These are phyloP conservation scores for Orgyia antiqua DNA, from an alignment of 2,888 invertebrate species.

Conservation along the genomic window DNA sequence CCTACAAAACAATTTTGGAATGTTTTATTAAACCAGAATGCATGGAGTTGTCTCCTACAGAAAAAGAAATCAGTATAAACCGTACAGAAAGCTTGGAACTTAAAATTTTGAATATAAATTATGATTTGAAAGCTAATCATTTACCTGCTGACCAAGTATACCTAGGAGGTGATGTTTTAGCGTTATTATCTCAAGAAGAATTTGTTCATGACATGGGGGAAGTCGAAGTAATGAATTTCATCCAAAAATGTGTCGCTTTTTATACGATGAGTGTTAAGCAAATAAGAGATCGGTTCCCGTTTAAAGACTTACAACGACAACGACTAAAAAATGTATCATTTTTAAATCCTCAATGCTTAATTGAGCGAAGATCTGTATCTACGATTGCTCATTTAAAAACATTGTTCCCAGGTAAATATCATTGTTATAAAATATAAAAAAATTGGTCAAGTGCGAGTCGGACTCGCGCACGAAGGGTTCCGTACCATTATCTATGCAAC, in stretches of 20 bases:
- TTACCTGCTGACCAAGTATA: not conserved
- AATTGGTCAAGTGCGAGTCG: too few relatives aligned
- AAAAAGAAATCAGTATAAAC: not conserved
- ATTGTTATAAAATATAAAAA: not conserved
- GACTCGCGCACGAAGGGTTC: too few relatives aligned
- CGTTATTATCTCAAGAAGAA: constrained; percentile 5
- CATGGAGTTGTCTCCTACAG: constrained; percentile 8
- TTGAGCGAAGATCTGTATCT: constrained; percentile 8
- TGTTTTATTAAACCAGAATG: constrained; percentile 14
- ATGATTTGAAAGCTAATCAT: not conserved
- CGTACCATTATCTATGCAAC: too few relatives aligned
- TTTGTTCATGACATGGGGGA: not conserved
- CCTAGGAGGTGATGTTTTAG: constrained; percentile 1
- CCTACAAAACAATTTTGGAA: constrained; percentile 13
- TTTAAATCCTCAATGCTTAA: constrained; percentile 9
- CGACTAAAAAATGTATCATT: constrained; percentile 5
- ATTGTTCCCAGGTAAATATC: constrained; percentile 8
- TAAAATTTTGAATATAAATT: constrained; percentile 3
- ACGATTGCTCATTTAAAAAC: constrained; percentile 11
- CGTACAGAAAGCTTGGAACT: not conserved
- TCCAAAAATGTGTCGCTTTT: constrained; percentile 3
- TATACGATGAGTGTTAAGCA: constrained; percentile 8
- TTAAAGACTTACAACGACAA: constrained; percentile 9
- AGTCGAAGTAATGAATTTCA: constrained; percentile 3
- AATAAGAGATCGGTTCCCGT: constrained; percentile 9